Base-by-base conservation (phyloP, 1,140 invertebrate genomes). In the Drosophila rufa region DNA sequence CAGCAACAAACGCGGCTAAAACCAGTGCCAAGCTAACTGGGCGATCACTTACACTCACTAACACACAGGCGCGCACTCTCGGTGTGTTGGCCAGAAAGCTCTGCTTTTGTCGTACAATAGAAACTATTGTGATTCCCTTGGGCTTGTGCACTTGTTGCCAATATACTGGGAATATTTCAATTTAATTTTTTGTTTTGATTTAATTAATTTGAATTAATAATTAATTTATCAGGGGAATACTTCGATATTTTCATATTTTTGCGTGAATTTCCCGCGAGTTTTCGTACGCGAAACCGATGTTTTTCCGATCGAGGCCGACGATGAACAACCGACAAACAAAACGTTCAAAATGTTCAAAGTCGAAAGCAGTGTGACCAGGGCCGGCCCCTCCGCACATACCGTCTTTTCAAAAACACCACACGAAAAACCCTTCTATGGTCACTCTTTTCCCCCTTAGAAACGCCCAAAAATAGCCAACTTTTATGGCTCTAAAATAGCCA, bases 31-130 rank as follows among this genome's bases (percentile, higher is more conserved):
- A 56, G 67, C 45, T 12, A 57, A 73, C 66, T 70, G 22, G 53
- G 67, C 67, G 53, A 71, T 70, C 69, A 43, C 68, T 60, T 42
- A 71, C 69, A 73, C 50, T 33, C 61, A 42, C 69, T 50, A 33
- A 9, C 36, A 58, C 69, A 40, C 43, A 19, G 27, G 8, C 40
- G 17, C 36, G 9, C 61, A 6, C 22, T 40, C 67, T 47, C 27
- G 48, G 33, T 17, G 60, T 38, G 60, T 38, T 70, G 48, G 67
- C 48, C 67, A 5, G 27, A 56, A 69, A 71, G 55, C 69, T 73
- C 46, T 43, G 69, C 36, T 58, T 58, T 70, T 58, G 69, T 57
- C 36, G 27, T 27, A 53, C 62, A 46, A 67, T 53, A 45, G 43
- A 45, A 62, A 62, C 62, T 45, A 66, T 62, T 46, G 57, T 36